These are phyloP conservation scores for Melieria omissa DNA, from an alignment of 2,888 invertebrate species.

Conservation along the genomic window DNA sequence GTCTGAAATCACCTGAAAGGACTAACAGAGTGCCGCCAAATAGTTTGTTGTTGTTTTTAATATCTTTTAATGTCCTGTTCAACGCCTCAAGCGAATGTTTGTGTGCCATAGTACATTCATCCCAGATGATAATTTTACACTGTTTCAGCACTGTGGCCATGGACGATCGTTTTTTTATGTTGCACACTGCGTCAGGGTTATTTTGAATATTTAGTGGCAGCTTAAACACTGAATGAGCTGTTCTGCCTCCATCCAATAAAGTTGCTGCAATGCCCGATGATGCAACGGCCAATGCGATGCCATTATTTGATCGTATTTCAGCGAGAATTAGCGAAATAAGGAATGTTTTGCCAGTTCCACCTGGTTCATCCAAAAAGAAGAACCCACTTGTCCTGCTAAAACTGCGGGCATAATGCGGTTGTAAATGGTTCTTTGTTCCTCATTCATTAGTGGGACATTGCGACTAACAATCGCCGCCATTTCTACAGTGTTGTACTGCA, in stretches of 20 bases:
- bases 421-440: constrained; percentile 38
- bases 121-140: too few species aligned
- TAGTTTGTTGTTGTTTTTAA: too few species aligned
- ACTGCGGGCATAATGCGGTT: constrained; percentile 40
- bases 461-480: constrained; percentile 34
- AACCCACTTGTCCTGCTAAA: constrained; percentile 37
- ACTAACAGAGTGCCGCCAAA: too few species aligned
- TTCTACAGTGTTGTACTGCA: constrained; percentile 33
- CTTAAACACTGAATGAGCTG: constrained; percentile 34
- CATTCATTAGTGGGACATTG: constrained; percentile 40
- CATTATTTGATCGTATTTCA: too few species aligned
- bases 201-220: constrained; percentile 31
- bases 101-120: too few species aligned
- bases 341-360: too few species aligned
- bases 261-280: constrained; percentile 32
- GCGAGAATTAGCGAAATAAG: too few species aligned
- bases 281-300: constrained; percentile 36
- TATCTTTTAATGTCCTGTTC: too few species aligned
- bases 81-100: too few species aligned
- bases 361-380: too few species aligned
- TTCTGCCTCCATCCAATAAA: constrained; percentile 30
- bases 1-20: too few species aligned
- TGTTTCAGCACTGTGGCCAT: constrained; percentile 46
- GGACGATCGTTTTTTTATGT: constrained; percentile 18
- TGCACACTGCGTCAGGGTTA: constrained; percentile 19